A percentile compares a stretch with the other conserved stretches of the same genome.
These are phyloP conservation scores for Nasonia longicornis DNA, from an alignment of 1,140 invertebrate species.

Conservation along the genomic window DNA sequence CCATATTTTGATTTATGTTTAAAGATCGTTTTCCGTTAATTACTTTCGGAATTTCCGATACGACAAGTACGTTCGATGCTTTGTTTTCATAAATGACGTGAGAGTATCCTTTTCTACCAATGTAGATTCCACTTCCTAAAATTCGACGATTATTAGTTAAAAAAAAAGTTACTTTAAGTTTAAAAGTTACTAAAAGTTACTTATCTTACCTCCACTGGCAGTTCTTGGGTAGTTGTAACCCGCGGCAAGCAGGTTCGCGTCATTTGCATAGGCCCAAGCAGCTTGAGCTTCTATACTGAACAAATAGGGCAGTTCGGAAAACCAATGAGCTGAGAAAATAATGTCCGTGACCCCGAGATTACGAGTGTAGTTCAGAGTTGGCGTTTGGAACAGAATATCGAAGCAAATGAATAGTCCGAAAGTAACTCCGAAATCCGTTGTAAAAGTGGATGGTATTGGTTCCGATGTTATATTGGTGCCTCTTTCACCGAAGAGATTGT, in stretches of 20 bases:
- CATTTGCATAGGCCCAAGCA: slow-evolving; percentile 69
- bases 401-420: slow-evolving; percentile 85
- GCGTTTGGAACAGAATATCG: slow-evolving; percentile 79
- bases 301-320: slow-evolving; percentile 79
- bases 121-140: slow-evolving; percentile 70
- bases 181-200: too few relatives aligned
- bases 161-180: too few relatives aligned
- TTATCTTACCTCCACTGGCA: slow-evolving; percentile 62
- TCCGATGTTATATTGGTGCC: slow-evolving; percentile 67
- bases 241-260: slow-evolving; percentile 73
- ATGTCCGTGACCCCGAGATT: slow-evolving; percentile 75
- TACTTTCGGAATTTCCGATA: slow-evolving; percentile 60
- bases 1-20: slow-evolving; percentile 15
- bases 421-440: slow-evolving; percentile 84
- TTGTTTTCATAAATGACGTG: slow-evolving; percentile 42
- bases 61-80: slow-evolving; percentile 53
- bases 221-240: slow-evolving; percentile 67
- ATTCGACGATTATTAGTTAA: background rate
- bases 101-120: slow-evolving; percentile 55
- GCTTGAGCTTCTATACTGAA: slow-evolving; percentile 73
- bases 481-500: slow-evolving; percentile 75
- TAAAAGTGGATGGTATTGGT: slow-evolving; percentile 70
- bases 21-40: slow-evolving; percentile 46
- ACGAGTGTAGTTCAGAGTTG: slow-evolving; percentile 71
- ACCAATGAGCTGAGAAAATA: slow-evolving; percentile 80